Evolutionary conservation across 2,113 vertebrate species (phyloP).

Genomic region (Gambusia affinis): DNA sequence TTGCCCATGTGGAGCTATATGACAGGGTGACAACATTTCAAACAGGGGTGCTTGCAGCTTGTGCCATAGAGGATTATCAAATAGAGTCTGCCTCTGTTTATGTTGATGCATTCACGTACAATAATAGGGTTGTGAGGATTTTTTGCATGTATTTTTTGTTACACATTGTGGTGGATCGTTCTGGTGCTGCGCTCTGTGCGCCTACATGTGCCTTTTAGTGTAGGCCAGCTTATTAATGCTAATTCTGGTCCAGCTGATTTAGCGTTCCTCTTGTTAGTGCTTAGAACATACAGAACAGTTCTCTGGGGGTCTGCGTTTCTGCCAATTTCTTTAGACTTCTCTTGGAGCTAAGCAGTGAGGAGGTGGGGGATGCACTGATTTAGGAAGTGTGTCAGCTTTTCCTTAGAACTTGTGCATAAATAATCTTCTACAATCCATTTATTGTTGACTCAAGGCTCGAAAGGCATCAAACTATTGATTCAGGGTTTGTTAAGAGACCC

Average conservation of each 20-base stretch:
- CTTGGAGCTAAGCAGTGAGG: conserved; percentile 21
- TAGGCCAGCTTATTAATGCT: conserved; percentile 51
- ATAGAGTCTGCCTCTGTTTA: conserved; percentile 8
- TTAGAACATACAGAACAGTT: conserved; percentile 29
- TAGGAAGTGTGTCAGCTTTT: conserved; percentile 53
- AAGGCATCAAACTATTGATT: conserved; percentile 44
- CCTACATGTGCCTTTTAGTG: conserved; percentile 32
- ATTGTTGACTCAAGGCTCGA: conserved; percentile 42
- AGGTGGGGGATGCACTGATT: conserved; percentile 21
- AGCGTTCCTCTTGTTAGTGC: conserved; percentile 57
- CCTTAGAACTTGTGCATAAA: conserved; percentile 46
- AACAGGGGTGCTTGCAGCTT: conserved; percentile 17
- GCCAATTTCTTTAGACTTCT: conserved; percentile 43
- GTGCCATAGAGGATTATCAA: conserved; percentile 61
- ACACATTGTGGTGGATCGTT: conserved; percentile 29
- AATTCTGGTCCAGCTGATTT: conserved; percentile 53
- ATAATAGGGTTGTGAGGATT: conserved; percentile 19
- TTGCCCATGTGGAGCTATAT: conserved; percentile 43
- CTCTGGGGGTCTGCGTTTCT: conserved; percentile 28
- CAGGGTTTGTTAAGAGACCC: conserved; percentile 12
- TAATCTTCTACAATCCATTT: conserved; percentile 58
- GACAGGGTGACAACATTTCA: conserved; percentile 48
- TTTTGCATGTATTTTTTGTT: conserved; percentile 30
- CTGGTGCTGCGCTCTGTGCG: conserved; percentile 12
- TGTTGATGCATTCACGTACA: conserved; percentile 32